Evolutionary conservation across 2,888 invertebrate genomes (phyloP).

Genomic region (Barypeithes pellucidus): DNA sequence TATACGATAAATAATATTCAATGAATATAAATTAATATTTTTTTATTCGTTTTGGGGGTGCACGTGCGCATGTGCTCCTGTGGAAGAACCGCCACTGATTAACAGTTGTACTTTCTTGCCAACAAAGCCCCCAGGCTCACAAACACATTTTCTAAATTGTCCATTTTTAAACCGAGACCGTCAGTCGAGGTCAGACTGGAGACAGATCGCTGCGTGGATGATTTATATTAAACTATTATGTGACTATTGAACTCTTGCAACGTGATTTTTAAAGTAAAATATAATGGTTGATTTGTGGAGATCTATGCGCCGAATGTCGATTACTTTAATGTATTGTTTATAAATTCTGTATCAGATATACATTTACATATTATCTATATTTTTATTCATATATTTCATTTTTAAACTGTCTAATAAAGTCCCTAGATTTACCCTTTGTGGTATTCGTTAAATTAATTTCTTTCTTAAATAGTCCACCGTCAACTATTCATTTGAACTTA

Average conservation of each 20-base stretch:
- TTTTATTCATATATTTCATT: too few species aligned
- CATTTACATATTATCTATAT: background rate
- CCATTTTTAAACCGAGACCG: constrained; percentile 15
- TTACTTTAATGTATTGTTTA: background rate
- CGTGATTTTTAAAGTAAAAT: constrained; percentile 4
- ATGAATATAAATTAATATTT: too few species aligned
- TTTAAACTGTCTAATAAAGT: too few species aligned
- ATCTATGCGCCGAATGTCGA: background rate
- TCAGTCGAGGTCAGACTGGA: constrained; percentile 8
- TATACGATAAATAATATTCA: too few species aligned
- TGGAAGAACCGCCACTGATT: too few species aligned
- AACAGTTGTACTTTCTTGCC: background rate
- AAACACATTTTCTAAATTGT: constrained; percentile 21
- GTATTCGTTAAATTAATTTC: too few species aligned
- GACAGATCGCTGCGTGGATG: constrained; percentile 1
- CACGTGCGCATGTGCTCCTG: too few species aligned
- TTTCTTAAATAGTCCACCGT: too few species aligned
- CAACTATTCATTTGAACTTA: too few species aligned
- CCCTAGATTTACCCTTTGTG: background rate
- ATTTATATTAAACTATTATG: background rate
- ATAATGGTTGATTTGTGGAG: background rate
- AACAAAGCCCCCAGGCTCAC: background rate
- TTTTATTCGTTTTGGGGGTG: too few species aligned
- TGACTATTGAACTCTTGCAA: constrained; percentile 12
- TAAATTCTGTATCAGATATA: background rate